Percentiles rank a stretch among this genome's conserved stretches.
phyloP scores from a whole-genome alignment of 2,113 vertebrate species.

The Shinisaurus crocodilurus region DNA sequence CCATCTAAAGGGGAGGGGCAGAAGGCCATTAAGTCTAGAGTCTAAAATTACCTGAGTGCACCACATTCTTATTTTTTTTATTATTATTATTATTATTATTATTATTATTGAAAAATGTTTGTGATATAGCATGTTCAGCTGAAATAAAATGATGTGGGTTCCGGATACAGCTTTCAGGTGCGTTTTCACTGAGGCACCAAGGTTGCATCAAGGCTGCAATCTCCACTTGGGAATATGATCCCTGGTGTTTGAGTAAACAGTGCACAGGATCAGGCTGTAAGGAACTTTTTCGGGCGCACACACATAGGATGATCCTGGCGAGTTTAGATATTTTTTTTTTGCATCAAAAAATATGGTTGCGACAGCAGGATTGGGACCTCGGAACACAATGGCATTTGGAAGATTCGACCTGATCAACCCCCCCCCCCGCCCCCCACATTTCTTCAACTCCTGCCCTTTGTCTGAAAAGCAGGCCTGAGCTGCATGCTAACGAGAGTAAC shows the following conservation, averaged over 20 bases:
- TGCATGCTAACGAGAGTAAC: conserved; percentile 10
- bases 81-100: too few species aligned
- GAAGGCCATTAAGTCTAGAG: too few species aligned
- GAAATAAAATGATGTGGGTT: not conserved
- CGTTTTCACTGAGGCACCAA: too few species aligned
- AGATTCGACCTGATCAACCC: not conserved
- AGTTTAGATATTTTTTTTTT: not conserved
- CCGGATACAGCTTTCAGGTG: too few species aligned
- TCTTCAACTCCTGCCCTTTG: not conserved
- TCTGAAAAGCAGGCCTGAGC: not conserved
- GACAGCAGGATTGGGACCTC: not conserved
- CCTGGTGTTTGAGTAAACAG: not conserved
- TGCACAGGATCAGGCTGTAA: not conserved
- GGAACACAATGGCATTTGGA: not conserved
- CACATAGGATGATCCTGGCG: too few species aligned
- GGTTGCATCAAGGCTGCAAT: too few species aligned
- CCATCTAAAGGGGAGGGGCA: too few species aligned
- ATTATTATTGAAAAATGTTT: too few species aligned
- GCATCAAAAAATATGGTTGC: not conserved
- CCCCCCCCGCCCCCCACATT: not conserved
- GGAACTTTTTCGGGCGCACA: not conserved
- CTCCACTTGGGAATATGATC: too few species aligned
- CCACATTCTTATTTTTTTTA: too few species aligned
- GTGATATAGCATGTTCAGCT: too few species aligned
- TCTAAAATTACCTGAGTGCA: too few species aligned